Evolutionary conservation across 2,113 vertebrate genomes (phyloP).

Genomic region (Gambusia affinis): DNA sequence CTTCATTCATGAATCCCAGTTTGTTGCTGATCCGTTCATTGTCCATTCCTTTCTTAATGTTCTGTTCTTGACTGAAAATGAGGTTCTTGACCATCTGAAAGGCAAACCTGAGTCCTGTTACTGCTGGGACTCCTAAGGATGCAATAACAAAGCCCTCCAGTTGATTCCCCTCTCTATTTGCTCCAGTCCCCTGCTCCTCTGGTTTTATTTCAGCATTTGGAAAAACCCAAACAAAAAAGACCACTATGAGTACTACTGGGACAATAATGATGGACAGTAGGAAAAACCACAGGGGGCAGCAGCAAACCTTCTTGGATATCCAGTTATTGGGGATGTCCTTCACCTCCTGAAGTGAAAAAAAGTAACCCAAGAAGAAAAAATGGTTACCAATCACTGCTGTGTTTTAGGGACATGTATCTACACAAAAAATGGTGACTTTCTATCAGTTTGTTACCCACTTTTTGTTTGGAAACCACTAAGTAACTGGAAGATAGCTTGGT

Average conservation of each 20-base stretch:
- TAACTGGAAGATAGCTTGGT: background rate
- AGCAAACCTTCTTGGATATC: conserved; percentile 80
- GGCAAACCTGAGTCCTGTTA: conserved; percentile 58
- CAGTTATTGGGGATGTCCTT: conserved; percentile 70
- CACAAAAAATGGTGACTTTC: too few species aligned
- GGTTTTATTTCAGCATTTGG: conserved; percentile 10
- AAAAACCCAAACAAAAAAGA: conserved; percentile 59
- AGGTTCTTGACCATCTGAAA: conserved; percentile 83
- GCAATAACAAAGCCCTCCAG: conserved; percentile 77
- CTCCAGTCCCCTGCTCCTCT: background rate
- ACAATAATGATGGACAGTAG: conserved; percentile 60
- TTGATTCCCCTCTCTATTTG: conserved; percentile 15
- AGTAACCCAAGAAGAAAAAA: background rate
- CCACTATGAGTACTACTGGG: conserved; percentile 48
- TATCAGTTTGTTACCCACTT: too few species aligned
- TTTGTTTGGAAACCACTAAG: too few species aligned
- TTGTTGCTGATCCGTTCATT: conserved; percentile 83
- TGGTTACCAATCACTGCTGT: background rate
- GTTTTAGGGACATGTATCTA: too few species aligned
- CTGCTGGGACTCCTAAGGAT: conserved; percentile 82
- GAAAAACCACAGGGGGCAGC: conserved; percentile 78
- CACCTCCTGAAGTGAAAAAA: conserved; percentile 30
- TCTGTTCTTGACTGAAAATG: conserved; percentile 84
- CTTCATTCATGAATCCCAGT: conserved; percentile 93
- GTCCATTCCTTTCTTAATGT: conserved; percentile 84